phyloP scores from a whole-genome alignment of 2,888 invertebrate genomes.

The Adineta ricciae region DNA sequence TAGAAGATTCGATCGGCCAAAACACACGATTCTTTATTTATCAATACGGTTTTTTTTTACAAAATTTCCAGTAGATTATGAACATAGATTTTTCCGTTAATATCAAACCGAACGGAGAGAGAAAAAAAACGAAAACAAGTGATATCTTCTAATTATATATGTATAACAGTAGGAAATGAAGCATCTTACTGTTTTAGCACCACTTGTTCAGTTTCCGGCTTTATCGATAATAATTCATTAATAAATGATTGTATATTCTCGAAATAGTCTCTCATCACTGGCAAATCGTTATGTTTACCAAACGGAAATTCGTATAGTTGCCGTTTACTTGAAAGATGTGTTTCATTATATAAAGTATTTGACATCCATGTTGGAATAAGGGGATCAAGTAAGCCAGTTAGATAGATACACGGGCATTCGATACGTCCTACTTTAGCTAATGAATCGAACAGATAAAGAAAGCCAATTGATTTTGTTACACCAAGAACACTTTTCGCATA shows the following conservation, averaged over 20 bases:
- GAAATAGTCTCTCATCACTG: background rate
- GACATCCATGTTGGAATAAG: constrained; percentile 20
- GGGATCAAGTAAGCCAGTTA: background rate
- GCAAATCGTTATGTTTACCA: constrained; percentile 21
- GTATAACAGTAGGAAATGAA: background rate
- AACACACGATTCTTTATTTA: background rate
- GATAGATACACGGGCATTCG: constrained; percentile 2
- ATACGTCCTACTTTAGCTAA: background rate
- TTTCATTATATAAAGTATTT: background rate
- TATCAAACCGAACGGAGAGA: too few relatives aligned
- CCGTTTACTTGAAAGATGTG: background rate
- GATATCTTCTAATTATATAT: background rate
- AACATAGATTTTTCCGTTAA: background rate
- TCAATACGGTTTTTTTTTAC: background rate
- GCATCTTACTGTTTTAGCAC: background rate
- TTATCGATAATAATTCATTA: background rate
- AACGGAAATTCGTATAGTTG: background rate
- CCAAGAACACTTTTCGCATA: constrained; percentile 1
- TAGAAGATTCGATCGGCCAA: background rate
- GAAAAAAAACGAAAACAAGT: background rate
- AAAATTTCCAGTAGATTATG: background rate
- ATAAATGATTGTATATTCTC: constrained; percentile 4
- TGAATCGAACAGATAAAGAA: constrained; percentile 6
- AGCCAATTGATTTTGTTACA: constrained; percentile 8
- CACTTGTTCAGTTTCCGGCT: background rate